Percentiles rank a stretch among this genome's conserved stretches.
phyloP scores from a whole-genome alignment of 1,140 invertebrate species.

The Drosophila nigrodunni region DNA sequence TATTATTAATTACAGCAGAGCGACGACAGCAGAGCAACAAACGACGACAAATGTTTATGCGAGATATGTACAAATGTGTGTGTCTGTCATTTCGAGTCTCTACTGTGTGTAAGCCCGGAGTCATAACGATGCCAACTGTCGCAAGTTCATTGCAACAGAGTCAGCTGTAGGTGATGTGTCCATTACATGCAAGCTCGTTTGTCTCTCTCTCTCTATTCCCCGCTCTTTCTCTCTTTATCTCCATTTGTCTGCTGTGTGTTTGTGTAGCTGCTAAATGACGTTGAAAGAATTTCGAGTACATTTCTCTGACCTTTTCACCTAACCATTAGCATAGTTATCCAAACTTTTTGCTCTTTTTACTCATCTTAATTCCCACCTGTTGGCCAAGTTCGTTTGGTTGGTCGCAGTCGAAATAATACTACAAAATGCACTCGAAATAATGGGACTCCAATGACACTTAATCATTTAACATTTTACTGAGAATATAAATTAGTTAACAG shows the following conservation, averaged over 20 bases:
- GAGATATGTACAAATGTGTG: conserved; percentile 22
- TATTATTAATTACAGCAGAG: conserved; percentile 54
- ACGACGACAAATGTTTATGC: conserved; percentile 45
- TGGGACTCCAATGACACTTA: conserved; percentile 32
- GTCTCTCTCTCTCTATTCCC: background rate
- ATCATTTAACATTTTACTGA: conserved; percentile 27
- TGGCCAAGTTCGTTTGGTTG: background rate
- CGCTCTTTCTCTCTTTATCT: conserved; percentile 1
- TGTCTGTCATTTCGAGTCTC: background rate
- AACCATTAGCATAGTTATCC: conserved; percentile 52
- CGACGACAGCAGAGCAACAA: conserved; percentile 43
- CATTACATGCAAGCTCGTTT: conserved; percentile 9
- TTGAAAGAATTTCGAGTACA: conserved; percentile 45
- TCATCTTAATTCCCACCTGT: background rate
- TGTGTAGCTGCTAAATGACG: conserved; percentile 33
- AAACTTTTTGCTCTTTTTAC: conserved; percentile 5
- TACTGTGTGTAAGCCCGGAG: conserved; percentile 11
- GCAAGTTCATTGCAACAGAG: conserved; percentile 36
- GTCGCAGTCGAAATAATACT: conserved; percentile 14
- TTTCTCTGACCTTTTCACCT: background rate
- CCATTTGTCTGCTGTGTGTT: background rate
- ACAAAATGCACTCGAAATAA: conserved; percentile 33
- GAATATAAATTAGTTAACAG: conserved; percentile 24
- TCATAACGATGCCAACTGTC: conserved; percentile 39
- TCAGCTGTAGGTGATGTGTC: conserved; percentile 31